These are phyloP conservation scores for Luffia ferchaultella DNA, from an alignment of 2,888 invertebrate species.

Conservation along the genomic window DNA sequence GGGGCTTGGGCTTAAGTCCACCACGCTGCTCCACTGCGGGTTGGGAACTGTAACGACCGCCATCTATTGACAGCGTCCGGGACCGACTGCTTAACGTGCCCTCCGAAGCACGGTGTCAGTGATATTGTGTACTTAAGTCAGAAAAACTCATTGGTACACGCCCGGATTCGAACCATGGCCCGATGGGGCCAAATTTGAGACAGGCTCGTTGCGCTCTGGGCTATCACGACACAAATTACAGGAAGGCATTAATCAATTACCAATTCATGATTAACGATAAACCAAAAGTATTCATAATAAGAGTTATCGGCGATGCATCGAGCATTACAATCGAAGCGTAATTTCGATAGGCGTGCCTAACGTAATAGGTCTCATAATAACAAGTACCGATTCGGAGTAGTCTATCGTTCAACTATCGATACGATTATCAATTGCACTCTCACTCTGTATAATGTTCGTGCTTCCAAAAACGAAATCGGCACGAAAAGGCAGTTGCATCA, in stretches of 20 bases:
- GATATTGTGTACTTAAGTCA: too few relatives aligned
- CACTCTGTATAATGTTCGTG: neutral
- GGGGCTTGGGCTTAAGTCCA: too few relatives aligned
- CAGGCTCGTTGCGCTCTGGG: too few relatives aligned
- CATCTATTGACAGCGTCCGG: too few relatives aligned
- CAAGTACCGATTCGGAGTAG: neutral
- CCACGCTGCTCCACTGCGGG: too few relatives aligned
- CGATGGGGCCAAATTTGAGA: too few relatives aligned
- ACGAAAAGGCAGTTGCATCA: constrained; percentile 35
- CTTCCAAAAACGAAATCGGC: constrained; percentile 29
- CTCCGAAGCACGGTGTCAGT: too few relatives aligned
- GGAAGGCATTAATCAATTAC: neutral
- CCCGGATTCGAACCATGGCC: too few relatives aligned
- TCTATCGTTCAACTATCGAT: neutral
- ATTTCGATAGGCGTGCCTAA: neutral
- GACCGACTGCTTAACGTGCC: too few relatives aligned
- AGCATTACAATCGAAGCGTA: constrained; percentile 1
- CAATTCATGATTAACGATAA: neutral
- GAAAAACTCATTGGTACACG: too few relatives aligned
- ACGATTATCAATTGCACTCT: constrained; percentile 1
- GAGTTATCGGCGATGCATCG: neutral
- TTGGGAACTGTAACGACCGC: too few relatives aligned
- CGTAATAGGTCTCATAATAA: constrained; percentile 1
- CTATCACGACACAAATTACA: too few relatives aligned
- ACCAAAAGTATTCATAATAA: neutral